Evolutionary conservation across 2,888 invertebrate species (phyloP).

Genomic region (Ectemnius continuus): DNA sequence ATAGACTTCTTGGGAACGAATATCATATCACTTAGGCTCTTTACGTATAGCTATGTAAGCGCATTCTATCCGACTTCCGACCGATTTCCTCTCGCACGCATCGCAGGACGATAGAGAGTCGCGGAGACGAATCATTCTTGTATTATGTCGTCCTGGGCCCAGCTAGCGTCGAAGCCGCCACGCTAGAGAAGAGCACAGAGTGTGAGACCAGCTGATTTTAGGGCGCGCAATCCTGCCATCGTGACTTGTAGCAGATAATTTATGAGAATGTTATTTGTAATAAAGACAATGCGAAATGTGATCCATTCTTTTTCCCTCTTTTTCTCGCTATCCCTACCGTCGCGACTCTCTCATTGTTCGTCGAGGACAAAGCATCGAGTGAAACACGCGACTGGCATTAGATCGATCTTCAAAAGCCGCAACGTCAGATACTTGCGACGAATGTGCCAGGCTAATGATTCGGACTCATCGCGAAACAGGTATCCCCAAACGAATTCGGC

Average conservation of each 20-base stretch:
- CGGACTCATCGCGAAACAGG: not conserved
- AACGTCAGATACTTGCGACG: too few relatives aligned
- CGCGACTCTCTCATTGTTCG: too few relatives aligned
- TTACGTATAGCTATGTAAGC: not conserved
- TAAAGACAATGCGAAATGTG: conserved; percentile 58
- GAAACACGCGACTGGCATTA: too few relatives aligned
- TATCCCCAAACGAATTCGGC: conserved; percentile 3
- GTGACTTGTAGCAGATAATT: conserved; percentile 61
- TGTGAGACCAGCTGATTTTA: not conserved
- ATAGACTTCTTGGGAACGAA: too few relatives aligned
- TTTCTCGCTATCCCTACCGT: not conserved
- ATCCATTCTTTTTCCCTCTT: not conserved
- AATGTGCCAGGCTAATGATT: too few relatives aligned
- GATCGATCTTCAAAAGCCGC: too few relatives aligned
- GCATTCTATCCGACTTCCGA: not conserved
- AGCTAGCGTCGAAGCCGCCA: not conserved
- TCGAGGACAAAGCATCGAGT: too few relatives aligned
- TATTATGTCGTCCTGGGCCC: conserved; percentile 13
- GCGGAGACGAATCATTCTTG: conserved; percentile 19
- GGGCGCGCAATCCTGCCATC: conserved; percentile 48
- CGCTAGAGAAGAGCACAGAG: conserved; percentile 14
- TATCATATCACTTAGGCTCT: not conserved
- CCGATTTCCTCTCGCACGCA: conserved; percentile 2
- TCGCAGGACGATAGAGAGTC: conserved; percentile 8
- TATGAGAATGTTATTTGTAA: conserved; percentile 66